Conservation (phyloP, 2,888 invertebrate species). For the Lasioglossum zephyrum region DNA sequence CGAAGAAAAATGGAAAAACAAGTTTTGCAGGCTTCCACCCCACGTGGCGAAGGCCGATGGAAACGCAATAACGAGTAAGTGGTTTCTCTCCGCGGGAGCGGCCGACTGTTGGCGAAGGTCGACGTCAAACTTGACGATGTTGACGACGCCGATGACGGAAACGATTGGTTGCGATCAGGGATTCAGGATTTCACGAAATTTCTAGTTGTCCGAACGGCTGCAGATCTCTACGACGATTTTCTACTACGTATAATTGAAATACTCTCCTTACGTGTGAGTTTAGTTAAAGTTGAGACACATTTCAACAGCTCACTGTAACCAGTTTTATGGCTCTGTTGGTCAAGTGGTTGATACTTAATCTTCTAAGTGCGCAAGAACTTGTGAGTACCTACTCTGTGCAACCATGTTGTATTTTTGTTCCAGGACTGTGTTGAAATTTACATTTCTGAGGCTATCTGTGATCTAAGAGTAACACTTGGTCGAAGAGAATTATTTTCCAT, state of each 20-base stretch:
- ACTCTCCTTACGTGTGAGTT: neutral
- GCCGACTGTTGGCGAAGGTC: slow-evolving; percentile 59
- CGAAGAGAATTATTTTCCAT: neutral
- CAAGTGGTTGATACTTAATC: neutral
- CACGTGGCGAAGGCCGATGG: slow-evolving; percentile 56
- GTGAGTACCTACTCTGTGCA: neutral
- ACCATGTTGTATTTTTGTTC: neutral
- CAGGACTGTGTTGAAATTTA: neutral
- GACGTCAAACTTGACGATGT: slow-evolving; percentile 35
- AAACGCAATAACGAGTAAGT: slow-evolving; percentile 56
- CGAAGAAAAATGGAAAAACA: slow-evolving; percentile 53
- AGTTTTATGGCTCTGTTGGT: neutral
- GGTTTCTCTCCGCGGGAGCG: slow-evolving; percentile 55
- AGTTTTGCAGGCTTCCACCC: slow-evolving; percentile 63
- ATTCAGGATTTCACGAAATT: neutral
- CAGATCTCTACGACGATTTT: neutral
- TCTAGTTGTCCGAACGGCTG: neutral
- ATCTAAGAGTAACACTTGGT: neutral
- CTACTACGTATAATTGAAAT: neutral
- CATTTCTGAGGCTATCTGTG: neutral
- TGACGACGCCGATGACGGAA: slow-evolving; percentile 1
- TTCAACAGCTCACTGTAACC: neutral
- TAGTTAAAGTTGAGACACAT: neutral
- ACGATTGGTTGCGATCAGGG: neutral
- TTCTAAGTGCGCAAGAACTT: neutral